Base-by-base conservation (phyloP, 2,888 invertebrate species). In the Encarsia formosa region DNA sequence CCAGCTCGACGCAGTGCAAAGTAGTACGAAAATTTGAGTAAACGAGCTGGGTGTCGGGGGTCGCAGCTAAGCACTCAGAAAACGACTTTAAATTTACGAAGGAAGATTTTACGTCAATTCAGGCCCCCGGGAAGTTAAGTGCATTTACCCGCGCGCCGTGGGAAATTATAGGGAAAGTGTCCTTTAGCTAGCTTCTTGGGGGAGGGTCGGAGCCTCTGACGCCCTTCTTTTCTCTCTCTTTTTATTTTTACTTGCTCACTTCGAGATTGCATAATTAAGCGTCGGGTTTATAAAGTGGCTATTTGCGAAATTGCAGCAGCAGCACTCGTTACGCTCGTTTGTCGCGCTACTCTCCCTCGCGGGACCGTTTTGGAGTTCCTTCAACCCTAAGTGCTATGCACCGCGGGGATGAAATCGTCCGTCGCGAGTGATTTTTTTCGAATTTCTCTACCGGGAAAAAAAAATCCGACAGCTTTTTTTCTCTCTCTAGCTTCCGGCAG, bases 161-260 rank as follows among this genome's bases (percentile, higher is more conserved):
- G 48, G 44, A 55, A 55, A 55, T 58, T 55, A 55, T 52, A 55
- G 57, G 52, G 48, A 57, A 57, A 54, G 54, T 48, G 48, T 49
- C 45, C 38, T 47, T 42, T 47, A 24, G 19, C 32, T 11, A 6
- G 26, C 26, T 6, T 26, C 26, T 6, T 26, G 6, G 26, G 6
- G 6, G 26, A 26, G 6, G 26, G n/a, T n/a, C n/a, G n/a, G n/a
- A 15, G 8, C 24, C 23, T 11, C 19, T 16, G 22, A 3, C 24
- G 5, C 8, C 16, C 22, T 22, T 2, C 26, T 22, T 18, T 22
- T 41, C 19, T 32, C 16, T 35, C 40, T n/a, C 46, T 54, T 54
- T 57, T 54, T 49, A 52, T 46, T 57, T 54, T 43, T n/a, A n/a
- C n/a, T n/a, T n/a, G 38, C 44, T n/a, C n/a, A n/a, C n/a, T n/a